Conservation (phyloP, 2,797 vertebrate genomes). For the Heliangelus exortis region DNA sequence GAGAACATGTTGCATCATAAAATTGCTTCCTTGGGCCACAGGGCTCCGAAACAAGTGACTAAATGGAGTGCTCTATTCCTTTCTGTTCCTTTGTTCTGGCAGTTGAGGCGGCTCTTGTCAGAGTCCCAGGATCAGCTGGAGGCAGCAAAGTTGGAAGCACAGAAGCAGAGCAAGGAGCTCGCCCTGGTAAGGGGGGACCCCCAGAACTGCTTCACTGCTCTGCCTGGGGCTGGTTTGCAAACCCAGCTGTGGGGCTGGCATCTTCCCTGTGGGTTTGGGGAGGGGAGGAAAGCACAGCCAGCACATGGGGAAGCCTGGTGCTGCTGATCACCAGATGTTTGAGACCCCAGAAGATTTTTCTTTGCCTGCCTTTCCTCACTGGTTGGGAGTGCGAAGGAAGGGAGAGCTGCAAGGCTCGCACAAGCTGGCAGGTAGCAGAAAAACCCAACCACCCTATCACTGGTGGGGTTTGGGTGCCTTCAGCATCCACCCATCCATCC, state of each 20-base stretch:
- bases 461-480: not conserved
- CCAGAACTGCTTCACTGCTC: not conserved
- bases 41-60: not conserved
- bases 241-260: not conserved
- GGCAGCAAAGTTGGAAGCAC: conserved; percentile 83
- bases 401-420: not conserved
- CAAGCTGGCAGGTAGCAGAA: not conserved
- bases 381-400: not conserved
- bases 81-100: not conserved
- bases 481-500: not conserved
- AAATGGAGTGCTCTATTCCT: not conserved
- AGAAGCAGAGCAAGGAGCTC: conserved; percentile 89
- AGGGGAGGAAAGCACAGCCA: not conserved
- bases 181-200: conserved; percentile 79
- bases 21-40: not conserved
- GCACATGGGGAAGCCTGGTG: rapidly evolving
- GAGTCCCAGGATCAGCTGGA: conserved; percentile 87
- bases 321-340: not conserved
- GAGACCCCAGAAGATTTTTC: not conserved
- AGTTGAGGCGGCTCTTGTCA: conserved; percentile 88
- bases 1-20: not conserved
- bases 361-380: not conserved
- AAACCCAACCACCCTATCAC: not conserved
- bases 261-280: not conserved
- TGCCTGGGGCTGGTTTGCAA: not conserved